A percentile compares a stretch with the other conserved stretches of the same genome.
Conservation (phyloP, 2,797 vertebrate genomes). For the Sebastes oblongus region DNA sequence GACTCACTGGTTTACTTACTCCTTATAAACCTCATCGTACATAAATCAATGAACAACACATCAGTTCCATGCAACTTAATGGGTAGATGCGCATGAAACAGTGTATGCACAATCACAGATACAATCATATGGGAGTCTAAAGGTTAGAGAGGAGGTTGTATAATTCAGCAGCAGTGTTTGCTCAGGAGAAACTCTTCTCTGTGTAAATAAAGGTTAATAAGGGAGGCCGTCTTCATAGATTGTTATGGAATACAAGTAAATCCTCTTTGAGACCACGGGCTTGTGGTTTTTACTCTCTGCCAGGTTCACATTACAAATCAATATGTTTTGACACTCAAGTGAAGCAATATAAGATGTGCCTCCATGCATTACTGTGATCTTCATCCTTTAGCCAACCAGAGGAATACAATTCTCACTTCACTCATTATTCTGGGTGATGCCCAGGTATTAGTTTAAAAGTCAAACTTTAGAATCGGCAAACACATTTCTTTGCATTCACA, state of each 20-base stretch:
- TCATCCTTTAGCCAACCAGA: slow-evolving; percentile 10
- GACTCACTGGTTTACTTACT: slow-evolving; percentile 20
- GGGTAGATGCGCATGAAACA: neutral
- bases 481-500: neutral
- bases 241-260: slow-evolving; percentile 52
- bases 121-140: slow-evolving; percentile 18
- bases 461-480: neutral
- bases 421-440: slow-evolving; percentile 7
- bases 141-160: slow-evolving; percentile 12
- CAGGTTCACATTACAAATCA: slow-evolving; percentile 62
- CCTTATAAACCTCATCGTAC: slow-evolving; percentile 24
- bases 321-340: slow-evolving; percentile 68
- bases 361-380: slow-evolving; percentile 33
- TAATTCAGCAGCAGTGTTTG: neutral
- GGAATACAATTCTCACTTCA: neutral
- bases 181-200: slow-evolving; percentile 6
- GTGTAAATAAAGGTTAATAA: slow-evolving; percentile 59
- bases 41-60: slow-evolving; percentile 10
- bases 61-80: neutral
- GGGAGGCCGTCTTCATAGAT: slow-evolving; percentile 23
- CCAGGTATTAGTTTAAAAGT: neutral
- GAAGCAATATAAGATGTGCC: slow-evolving; percentile 49
- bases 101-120: neutral
- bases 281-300: slow-evolving; percentile 57
- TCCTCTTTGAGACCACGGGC: slow-evolving; percentile 45